Conservation (phyloP, 2,888 invertebrate genomes). For the Cryptosula pallasiana region DNA sequence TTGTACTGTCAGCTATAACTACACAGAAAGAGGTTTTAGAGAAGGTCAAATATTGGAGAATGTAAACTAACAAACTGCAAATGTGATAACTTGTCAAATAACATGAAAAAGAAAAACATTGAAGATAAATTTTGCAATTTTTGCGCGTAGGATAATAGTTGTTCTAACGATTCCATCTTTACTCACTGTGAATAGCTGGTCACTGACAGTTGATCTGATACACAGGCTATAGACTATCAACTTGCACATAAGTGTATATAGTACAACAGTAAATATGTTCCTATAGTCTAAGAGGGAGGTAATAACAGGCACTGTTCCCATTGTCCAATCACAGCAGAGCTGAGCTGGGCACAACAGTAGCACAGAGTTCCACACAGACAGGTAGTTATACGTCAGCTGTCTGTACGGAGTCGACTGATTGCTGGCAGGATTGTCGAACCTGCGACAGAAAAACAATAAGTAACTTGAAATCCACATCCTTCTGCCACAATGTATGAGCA, state of each 20-base stretch:
- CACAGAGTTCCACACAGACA: slow-evolving; percentile 85
- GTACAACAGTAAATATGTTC: slow-evolving; percentile 71
- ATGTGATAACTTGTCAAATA: too few relatives aligned
- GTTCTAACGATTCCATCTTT: too few relatives aligned
- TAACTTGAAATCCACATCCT: too few relatives aligned
- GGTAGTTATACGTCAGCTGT: slow-evolving; percentile 87
- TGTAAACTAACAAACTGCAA: too few relatives aligned
- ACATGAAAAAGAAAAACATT: too few relatives aligned
- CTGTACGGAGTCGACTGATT: slow-evolving; percentile 75
- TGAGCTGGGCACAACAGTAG: slow-evolving; percentile 80
- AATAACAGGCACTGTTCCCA: slow-evolving; percentile 87
- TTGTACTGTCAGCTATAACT: too few relatives aligned
- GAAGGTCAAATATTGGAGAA: too few relatives aligned
- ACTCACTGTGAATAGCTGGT: background rate
- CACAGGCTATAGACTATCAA: slow-evolving; percentile 29
- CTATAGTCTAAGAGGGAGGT: slow-evolving; percentile 72
- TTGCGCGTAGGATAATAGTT: too few relatives aligned
- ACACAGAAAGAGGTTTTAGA: too few relatives aligned
- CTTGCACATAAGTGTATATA: slow-evolving; percentile 59
- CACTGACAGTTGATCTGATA: background rate
- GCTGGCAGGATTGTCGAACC: slow-evolving; percentile 95
- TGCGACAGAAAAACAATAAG: too few relatives aligned
- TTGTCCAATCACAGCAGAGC: slow-evolving; percentile 96
- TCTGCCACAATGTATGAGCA: too few relatives aligned
- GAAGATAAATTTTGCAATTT: too few relatives aligned